Evolutionary conservation across 2,113 vertebrate species (phyloP).

Genomic region (Lutjanus erythropterus): DNA sequence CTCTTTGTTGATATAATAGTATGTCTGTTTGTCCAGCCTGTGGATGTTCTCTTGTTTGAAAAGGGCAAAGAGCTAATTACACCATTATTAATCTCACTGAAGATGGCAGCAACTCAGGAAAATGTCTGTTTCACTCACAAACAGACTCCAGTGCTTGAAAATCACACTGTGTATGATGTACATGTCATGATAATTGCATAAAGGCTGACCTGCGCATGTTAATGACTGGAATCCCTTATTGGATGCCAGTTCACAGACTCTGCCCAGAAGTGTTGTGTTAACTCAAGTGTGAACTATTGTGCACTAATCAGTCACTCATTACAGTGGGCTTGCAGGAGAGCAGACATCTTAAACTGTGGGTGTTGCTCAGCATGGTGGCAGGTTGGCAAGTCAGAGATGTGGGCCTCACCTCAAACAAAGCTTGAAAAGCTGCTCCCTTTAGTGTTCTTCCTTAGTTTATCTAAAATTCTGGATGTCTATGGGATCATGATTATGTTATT

Average conservation of each 20-base stretch:
- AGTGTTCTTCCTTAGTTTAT: too few relatives aligned
- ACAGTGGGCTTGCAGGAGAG: conserved; percentile 11
- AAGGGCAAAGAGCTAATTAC: conserved; percentile 61
- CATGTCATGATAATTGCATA: neutral
- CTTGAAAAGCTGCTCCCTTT: too few relatives aligned
- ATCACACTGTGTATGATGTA: neutral
- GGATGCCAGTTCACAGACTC: conserved; percentile 18
- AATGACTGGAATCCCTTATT: conserved; percentile 32
- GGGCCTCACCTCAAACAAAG: neutral
- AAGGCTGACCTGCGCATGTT: conserved; percentile 20
- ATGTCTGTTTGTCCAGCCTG: conserved; percentile 11
- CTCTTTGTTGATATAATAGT: conserved; percentile 36
- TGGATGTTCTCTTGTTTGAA: conserved; percentile 32
- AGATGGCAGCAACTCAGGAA: conserved; percentile 2
- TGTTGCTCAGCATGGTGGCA: neutral
- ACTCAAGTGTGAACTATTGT: conserved; percentile 31
- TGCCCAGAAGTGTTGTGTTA: conserved; percentile 38
- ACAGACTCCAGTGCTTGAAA: neutral
- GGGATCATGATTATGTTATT: too few relatives aligned
- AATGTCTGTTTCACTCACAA: conserved; percentile 8
- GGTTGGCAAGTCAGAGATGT: too few relatives aligned
- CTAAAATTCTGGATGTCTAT: too few relatives aligned
- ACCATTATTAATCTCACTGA: conserved; percentile 41
- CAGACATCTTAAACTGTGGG: conserved; percentile 8
- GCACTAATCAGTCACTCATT: conserved; percentile 33